These are phyloP conservation scores for Oreochromis tanganicae DNA, from an alignment of 2,113 vertebrate species.

Conservation along the genomic window DNA sequence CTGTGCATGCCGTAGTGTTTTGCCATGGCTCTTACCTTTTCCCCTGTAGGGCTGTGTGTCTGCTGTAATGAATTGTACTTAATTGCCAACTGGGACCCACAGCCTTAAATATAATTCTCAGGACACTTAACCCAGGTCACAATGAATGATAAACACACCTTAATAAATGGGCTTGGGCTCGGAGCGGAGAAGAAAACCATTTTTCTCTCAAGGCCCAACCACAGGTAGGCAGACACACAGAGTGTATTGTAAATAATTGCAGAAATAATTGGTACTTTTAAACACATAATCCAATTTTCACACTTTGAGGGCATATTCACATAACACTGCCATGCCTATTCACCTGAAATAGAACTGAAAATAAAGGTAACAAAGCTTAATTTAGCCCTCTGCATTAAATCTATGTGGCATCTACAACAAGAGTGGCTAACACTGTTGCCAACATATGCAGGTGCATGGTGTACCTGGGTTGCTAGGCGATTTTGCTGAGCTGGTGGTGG, in stretches of 20 bases:
- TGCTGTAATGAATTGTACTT: slow-evolving; percentile 73
- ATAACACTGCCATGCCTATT: not conserved
- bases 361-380: not conserved
- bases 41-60: slow-evolving; percentile 59
- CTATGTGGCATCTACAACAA: not conserved
- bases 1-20: slow-evolving; percentile 10
- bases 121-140: slow-evolving; percentile 70
- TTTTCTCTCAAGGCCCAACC: slow-evolving; percentile 18
- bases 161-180: slow-evolving; percentile 55
- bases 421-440: fast-evolving
- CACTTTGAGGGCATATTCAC: not conserved
- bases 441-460: not conserved
- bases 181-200: slow-evolving; percentile 35
- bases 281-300: not conserved
- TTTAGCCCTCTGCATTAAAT: not conserved
- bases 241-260: not conserved
- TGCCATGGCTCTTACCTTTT: slow-evolving; percentile 36
- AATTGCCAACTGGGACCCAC: slow-evolving; percentile 66
- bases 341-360: not conserved
- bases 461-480: not conserved
- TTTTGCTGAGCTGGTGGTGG: not conserved
- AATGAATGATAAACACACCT: slow-evolving; percentile 67
- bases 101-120: slow-evolving; percentile 71
- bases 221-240: not conserved
- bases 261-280: slow-evolving; percentile 18